phyloP scores from a whole-genome alignment of 2,888 invertebrate genomes.

The Hedychridium roseum region DNA sequence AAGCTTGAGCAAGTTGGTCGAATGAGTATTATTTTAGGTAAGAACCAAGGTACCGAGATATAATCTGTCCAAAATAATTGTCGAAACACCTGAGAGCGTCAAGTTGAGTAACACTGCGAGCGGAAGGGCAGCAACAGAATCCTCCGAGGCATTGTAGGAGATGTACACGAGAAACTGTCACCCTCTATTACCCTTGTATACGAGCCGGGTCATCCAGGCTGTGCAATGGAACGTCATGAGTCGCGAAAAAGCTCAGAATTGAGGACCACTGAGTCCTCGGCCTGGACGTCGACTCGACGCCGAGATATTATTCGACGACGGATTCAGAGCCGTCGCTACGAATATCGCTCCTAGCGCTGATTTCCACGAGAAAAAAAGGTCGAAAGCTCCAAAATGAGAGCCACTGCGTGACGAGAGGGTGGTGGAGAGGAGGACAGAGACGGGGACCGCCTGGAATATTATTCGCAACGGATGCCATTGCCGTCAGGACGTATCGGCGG shows the following conservation, averaged over 20 bases:
- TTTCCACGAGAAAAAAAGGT: too few species aligned
- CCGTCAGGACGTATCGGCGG: constrained; percentile 24
- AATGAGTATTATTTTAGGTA: too few species aligned
- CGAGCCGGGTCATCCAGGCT: too few species aligned
- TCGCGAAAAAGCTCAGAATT: constrained; percentile 25
- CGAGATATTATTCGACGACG: constrained; percentile 12
- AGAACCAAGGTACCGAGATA: too few species aligned
- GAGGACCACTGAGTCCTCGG: constrained; percentile 24
- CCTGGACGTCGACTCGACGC: constrained; percentile 4
- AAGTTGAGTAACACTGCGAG: constrained; percentile 4
- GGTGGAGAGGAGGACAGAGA: constrained; percentile 14
- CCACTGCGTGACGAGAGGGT: constrained; percentile 14
- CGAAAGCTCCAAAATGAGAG: constrained; percentile 18
- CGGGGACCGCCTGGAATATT: constrained; percentile 28
- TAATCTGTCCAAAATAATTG: too few species aligned
- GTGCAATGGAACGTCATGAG: too few species aligned
- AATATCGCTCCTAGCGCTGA: constrained; percentile 8
- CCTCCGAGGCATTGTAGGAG: too few species aligned
- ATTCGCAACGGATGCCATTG: constrained; percentile 20
- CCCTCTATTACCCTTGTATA: too few species aligned
- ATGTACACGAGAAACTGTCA: too few species aligned
- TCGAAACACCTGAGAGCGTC: background rate
- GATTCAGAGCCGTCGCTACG: constrained; percentile 13
- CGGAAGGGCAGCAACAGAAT: too few species aligned
- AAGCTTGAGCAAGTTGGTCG: too few species aligned